Percentiles rank a stretch among this genome's conserved stretches.
phyloP scores from a whole-genome alignment of 2,888 invertebrate genomes.

The Tridacna gigas region DNA sequence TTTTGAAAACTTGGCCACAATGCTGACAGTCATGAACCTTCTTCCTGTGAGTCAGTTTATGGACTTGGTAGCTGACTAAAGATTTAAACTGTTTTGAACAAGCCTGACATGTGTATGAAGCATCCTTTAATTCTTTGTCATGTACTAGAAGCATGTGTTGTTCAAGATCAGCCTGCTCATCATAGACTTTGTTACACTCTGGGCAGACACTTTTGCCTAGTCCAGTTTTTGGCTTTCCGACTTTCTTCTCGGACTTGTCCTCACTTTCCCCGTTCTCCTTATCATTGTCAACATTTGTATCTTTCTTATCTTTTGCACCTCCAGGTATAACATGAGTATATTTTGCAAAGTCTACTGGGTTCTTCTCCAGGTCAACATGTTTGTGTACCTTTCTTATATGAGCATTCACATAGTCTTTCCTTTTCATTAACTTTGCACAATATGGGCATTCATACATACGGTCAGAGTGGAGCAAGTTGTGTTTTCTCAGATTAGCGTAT shows the following conservation, averaged over 20 bases:
- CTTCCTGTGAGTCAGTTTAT: conserved; percentile 57
- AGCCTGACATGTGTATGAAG: conserved; percentile 49
- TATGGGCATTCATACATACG: conserved; percentile 59
- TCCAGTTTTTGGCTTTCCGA: conserved; percentile 24
- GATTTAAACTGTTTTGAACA: conserved; percentile 57
- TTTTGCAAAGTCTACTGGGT: conserved; percentile 51
- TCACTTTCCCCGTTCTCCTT: conserved; percentile 10
- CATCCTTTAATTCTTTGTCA: conserved; percentile 46
- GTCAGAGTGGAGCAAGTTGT: conserved; percentile 49
- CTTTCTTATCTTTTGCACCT: not conserved
- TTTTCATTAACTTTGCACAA: conserved; percentile 57
- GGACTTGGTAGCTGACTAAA: conserved; percentile 55
- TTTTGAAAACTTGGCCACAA: conserved; percentile 48
- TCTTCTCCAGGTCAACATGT: conserved; percentile 42
- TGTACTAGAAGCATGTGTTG: conserved; percentile 48
- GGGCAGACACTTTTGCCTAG: conserved; percentile 55
- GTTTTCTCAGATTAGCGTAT: conserved; percentile 43
- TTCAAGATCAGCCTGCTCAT: conserved; percentile 42
- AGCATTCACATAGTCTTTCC: conserved; percentile 52
- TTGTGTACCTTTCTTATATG: conserved; percentile 56
- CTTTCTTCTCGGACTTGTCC: not conserved
- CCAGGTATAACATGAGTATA: conserved; percentile 43
- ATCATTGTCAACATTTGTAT: not conserved
- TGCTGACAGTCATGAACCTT: conserved; percentile 52
- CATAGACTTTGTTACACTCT: conserved; percentile 53